These are phyloP conservation scores for Hypsibius dujardini DNA, from an alignment of 1,140 invertebrate species.

Conservation along the genomic window DNA sequence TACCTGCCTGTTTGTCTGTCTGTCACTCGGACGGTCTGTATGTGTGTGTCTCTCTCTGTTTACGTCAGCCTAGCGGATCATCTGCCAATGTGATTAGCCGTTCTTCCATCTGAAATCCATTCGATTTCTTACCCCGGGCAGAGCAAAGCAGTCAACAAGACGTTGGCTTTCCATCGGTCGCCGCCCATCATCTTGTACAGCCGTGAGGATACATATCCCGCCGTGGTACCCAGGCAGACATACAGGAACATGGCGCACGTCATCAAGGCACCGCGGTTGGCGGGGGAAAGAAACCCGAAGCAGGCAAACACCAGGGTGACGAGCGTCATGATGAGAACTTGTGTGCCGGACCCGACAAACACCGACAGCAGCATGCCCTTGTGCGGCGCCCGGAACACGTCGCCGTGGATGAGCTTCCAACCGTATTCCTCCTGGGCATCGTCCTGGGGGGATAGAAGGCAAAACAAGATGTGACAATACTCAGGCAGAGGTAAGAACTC, in stretches of 20 bases:
- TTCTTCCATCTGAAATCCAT: conserved; percentile 15
- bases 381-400: conserved; percentile 82
- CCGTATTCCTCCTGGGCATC: conserved; percentile 97
- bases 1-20: no score
- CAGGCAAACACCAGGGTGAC: conserved; percentile 73
- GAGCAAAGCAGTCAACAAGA: conserved; percentile 79
- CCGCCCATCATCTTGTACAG: conserved; percentile 89
- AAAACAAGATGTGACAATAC: no score
- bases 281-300: conserved; percentile 88
- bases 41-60: no score
- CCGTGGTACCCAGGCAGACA: conserved; percentile 79
- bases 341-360: conserved; percentile 77
- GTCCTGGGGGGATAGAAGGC: no score
- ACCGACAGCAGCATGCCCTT: conserved; percentile 90
- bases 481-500: no score
- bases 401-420: conserved; percentile 92
- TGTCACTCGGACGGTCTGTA: no score
- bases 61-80: conserved; percentile 6
- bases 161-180: conserved; percentile 94
- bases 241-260: conserved; percentile 84
- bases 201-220: conserved; percentile 83
- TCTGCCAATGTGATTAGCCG: conserved; percentile 18
- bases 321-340: conserved; percentile 54
- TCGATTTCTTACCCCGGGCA: conserved; percentile 60
- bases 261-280: conserved; percentile 93